A percentile compares a stretch with the other conserved stretches of the same genome.
phyloP scores from a whole-genome alignment of 2,888 invertebrate genomes.

The Ethmia dodecea region DNA sequence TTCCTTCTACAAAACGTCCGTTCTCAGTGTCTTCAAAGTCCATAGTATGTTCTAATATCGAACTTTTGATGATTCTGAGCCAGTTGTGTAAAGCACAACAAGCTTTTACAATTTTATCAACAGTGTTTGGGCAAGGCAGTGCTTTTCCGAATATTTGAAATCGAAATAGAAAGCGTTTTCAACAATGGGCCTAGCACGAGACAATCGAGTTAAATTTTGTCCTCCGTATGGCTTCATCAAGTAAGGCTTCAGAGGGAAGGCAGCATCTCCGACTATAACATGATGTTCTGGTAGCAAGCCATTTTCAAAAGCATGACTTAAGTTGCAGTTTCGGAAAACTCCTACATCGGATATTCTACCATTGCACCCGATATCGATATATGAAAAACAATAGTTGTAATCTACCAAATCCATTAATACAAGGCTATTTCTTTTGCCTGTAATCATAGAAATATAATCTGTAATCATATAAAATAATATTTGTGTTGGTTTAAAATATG shows the following conservation, averaged over 20 bases:
- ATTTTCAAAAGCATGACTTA: constrained; percentile 17
- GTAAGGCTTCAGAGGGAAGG: constrained; percentile 16
- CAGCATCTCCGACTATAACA: constrained; percentile 14
- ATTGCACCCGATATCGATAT: constrained; percentile 18
- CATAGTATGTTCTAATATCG: constrained; percentile 10
- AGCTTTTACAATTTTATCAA: constrained; percentile 16
- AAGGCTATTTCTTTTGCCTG: constrained; percentile 10
- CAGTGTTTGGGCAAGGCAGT: constrained; percentile 8
- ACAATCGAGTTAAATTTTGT: constrained; percentile 12
- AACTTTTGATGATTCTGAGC: constrained; percentile 14
- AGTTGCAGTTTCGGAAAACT: constrained; percentile 16
- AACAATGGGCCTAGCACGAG: constrained; percentile 14
- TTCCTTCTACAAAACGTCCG: constrained; percentile 8
- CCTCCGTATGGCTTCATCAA: constrained; percentile 14
- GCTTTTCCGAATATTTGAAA: constrained; percentile 15
- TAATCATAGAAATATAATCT: too few relatives aligned
- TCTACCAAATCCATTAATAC: constrained; percentile 16
- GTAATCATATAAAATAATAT: too few relatives aligned
- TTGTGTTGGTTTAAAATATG: too few relatives aligned
- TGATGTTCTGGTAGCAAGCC: constrained; percentile 14
- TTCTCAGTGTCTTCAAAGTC: constrained; percentile 14
- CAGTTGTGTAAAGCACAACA: constrained; percentile 22
- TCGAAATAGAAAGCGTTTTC: constrained; percentile 15
- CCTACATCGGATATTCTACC: constrained; percentile 19
- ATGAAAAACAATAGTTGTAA: constrained; percentile 16